Evolutionary conservation across 2,797 vertebrate genomes (phyloP), one percentile per base, ranked within the genome.

Genomic region (Gymnothorax javanicus): DNA sequence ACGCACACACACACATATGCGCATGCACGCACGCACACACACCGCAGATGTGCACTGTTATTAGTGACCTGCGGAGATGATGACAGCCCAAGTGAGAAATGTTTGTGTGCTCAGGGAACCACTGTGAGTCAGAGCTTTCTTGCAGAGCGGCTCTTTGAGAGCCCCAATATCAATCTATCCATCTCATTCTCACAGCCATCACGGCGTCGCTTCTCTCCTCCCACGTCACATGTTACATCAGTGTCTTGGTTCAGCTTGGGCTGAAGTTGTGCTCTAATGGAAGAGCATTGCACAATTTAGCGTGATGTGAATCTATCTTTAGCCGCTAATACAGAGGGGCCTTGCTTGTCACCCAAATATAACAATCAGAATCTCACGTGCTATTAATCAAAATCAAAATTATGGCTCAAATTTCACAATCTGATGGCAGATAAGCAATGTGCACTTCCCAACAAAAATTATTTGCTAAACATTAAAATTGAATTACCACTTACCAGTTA

Each of bases 311-410:
- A 90, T 89, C 88, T 87, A 88, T 77, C 73, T 85, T 84, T 57
- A 86, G 83, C 50, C 83, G 2, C 85, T 89, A 88, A 87, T 86
- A 86, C 87, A 89, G 88, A 86, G 88, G 67, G 86, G 85, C 84
- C 87, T 89, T 85, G 84, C 86, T 86, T 88, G 89, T 92, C 88
- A 92, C 86, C 89, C 88, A 91, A 87, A 89, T 86, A 91, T 91
- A 89, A 91, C 91, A 87, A 89, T 90, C 84, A 88, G 82, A 89
- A 87, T 86, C 88, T 87, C 88, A 90, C 87, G 90, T 87, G 87
- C 87, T 87, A 90, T 15, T 25, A 84, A 88, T 87, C 87, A 84
- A 82, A 81, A n/a, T 71, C 27, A 79, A 56, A 84, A 86, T 87
- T 85, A 87, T 73, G 79, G 77, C 82, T 85, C 85, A 86, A 86